phyloP scores from a whole-genome alignment of 2,113 vertebrate species.

The Galemys pyrenaicus region DNA sequence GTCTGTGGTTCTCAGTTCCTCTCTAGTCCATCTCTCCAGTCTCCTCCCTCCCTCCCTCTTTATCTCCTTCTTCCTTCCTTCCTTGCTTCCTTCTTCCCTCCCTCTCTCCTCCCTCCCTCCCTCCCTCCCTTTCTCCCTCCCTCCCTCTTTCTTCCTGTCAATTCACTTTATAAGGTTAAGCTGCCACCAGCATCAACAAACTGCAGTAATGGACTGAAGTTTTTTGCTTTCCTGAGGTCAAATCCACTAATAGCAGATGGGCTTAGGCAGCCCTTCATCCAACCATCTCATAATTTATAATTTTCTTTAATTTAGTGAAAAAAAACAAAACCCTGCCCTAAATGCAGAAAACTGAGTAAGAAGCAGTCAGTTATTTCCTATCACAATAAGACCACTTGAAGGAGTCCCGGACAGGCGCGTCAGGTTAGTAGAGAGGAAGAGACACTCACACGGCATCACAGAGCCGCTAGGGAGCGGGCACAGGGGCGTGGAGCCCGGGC shows the following conservation, averaged over 20 bases:
- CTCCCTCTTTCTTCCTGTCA: background rate
- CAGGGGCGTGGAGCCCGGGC: too few species aligned
- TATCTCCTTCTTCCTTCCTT: rapidly evolving
- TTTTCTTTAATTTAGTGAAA: conserved; percentile 57
- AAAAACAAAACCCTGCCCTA: too few species aligned
- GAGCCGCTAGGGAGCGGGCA: too few species aligned
- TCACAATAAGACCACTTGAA: background rate
- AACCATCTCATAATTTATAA: background rate
- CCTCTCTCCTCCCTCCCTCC: rapidly evolving
- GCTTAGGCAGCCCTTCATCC: conserved; percentile 3
- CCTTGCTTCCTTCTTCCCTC: too few species aligned
- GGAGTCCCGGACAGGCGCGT: background rate
- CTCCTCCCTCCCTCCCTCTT: rapidly evolving
- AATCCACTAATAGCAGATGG: background rate
- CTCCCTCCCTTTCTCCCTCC: rapidly evolving
- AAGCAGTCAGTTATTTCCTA: conserved; percentile 6
- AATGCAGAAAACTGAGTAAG: background rate
- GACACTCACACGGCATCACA: too few species aligned
- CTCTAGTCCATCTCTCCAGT: background rate
- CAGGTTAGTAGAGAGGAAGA: background rate
- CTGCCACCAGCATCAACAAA: background rate
- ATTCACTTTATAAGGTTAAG: background rate
- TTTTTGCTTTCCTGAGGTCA: conserved; percentile 58
- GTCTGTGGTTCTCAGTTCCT: background rate
- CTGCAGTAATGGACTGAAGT: conserved; percentile 2